A percentile compares a stretch with the other conserved stretches of the same genome.
These are phyloP conservation scores for Himalopsyche kuldschensis DNA, from an alignment of 2,888 invertebrate genomes.

Conservation along the genomic window DNA sequence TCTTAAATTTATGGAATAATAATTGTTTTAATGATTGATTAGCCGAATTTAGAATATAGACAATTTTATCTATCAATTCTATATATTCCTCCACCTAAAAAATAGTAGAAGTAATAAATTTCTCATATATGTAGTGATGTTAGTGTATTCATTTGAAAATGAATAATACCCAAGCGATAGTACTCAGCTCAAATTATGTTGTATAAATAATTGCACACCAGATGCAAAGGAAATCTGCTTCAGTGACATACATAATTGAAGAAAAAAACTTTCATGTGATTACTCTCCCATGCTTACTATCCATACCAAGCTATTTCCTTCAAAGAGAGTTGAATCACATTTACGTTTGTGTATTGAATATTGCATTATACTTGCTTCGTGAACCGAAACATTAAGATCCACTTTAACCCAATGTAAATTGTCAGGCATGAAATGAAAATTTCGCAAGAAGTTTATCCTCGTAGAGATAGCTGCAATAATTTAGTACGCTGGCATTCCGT, in stretches of 20 bases:
- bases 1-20: too few relatives aligned
- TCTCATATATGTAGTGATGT: too few relatives aligned
- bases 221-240: not conserved
- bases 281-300: not conserved
- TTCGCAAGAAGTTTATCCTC: not conserved
- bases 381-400: not conserved
- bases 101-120: too few relatives aligned
- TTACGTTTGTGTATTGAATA: not conserved
- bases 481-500: not conserved
- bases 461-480: not conserved
- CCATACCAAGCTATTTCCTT: not conserved
- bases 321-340: not conserved
- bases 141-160: too few relatives aligned
- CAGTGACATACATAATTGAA: not conserved
- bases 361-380: not conserved
- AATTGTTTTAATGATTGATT: too few relatives aligned
- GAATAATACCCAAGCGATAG: too few relatives aligned
- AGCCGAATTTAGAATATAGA: too few relatives aligned
- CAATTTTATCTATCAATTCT: too few relatives aligned
- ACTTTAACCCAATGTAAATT: not conserved
- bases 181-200: too few relatives aligned
- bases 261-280: not conserved
- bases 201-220: not conserved
- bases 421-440: constrained; percentile 2
- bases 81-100: too few relatives aligned